A percentile compares a stretch with the other conserved stretches of the same genome.
These are phyloP conservation scores for Choreutis nemorana DNA, from an alignment of 2,888 invertebrate genomes.

Conservation along the genomic window DNA sequence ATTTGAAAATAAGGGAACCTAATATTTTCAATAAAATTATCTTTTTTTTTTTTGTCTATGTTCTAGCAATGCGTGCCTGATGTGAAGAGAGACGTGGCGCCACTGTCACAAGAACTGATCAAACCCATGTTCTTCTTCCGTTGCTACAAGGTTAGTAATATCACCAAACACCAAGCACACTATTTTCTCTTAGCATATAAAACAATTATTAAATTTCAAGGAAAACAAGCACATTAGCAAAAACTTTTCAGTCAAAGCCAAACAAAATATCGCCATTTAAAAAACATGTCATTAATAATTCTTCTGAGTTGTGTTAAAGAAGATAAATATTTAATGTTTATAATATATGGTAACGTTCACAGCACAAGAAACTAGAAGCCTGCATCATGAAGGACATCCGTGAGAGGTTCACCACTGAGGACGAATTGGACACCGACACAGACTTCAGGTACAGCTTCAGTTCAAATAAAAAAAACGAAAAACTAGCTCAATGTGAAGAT, in stretches of 20 bases:
- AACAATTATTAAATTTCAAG: no score
- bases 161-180: no score
- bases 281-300: no score
- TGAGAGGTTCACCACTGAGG: slow-evolving; percentile 68
- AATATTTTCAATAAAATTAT: slow-evolving; percentile 1
- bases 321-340: no score
- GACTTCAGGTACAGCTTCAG: slow-evolving; percentile 51
- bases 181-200: no score
- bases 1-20: not conserved
- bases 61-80: slow-evolving; percentile 79
- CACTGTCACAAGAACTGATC: slow-evolving; percentile 70
- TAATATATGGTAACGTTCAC: slow-evolving; percentile 13
- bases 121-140: slow-evolving; percentile 77
- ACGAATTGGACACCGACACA: slow-evolving; percentile 60
- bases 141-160: slow-evolving; percentile 68
- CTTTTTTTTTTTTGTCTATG: slow-evolving; percentile 21
- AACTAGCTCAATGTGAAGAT: no score
- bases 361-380: slow-evolving; percentile 75
- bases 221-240: no score
- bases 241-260: no score
- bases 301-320: no score
- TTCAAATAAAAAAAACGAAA: not conserved
- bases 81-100: slow-evolving; percentile 68
- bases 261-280: no score
- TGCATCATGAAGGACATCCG: slow-evolving; percentile 77